Evolutionary conservation across 2,888 invertebrate species (phyloP).

Genomic region (Tridacna gigas): DNA sequence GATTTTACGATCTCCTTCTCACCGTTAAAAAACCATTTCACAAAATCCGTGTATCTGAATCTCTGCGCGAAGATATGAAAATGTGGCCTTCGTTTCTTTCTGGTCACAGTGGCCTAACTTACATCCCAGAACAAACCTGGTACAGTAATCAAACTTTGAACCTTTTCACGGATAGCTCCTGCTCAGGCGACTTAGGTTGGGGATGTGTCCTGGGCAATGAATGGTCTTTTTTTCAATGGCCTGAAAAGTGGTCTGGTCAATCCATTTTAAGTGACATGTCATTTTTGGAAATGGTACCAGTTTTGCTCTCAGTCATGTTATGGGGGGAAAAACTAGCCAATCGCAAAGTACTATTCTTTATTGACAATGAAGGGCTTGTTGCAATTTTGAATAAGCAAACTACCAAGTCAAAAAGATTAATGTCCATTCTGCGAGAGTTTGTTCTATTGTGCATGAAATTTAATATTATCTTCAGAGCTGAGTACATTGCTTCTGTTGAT

Average conservation of each 20-base stretch:
- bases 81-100: not conserved
- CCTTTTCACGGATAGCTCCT: not conserved
- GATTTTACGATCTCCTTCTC: not conserved
- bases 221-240: not conserved
- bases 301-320: not conserved
- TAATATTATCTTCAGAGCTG: too few species aligned
- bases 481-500: too few species aligned
- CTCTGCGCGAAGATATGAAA: too few species aligned
- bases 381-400: too few species aligned
- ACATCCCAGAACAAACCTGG: not conserved
- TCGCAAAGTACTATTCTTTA: too few species aligned
- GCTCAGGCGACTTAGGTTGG: too few species aligned
- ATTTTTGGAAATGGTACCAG: slow-evolving; percentile 1
- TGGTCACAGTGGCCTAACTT: not conserved
- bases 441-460: too few species aligned
- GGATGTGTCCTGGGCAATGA: not conserved
- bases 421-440: too few species aligned
- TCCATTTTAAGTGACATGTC: not conserved
- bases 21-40: not conserved
- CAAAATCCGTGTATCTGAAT: not conserved
- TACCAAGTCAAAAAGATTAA: too few species aligned
- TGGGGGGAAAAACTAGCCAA: not conserved
- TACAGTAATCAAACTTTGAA: not conserved
- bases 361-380: too few species aligned
- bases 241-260: not conserved